Conservation (phyloP, 1,140 invertebrate species). For the Drosophila orosa region DNA sequence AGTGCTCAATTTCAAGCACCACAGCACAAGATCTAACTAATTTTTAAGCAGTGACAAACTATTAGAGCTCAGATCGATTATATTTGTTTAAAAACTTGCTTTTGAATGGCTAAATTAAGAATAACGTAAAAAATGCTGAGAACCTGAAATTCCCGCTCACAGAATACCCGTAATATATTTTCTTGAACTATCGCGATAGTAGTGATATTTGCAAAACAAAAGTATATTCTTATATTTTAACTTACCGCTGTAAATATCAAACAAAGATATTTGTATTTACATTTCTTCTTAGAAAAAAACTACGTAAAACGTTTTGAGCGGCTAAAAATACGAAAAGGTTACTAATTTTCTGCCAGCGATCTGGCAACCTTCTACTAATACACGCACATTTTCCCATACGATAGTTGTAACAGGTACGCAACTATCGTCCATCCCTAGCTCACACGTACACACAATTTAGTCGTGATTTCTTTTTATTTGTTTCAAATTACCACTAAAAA, state of each 20-base stretch:
- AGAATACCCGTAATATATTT: neutral
- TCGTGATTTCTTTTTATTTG: constrained; percentile 81
- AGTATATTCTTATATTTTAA: neutral
- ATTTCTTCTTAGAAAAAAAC: neutral
- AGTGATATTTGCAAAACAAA: neutral
- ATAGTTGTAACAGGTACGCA: constrained; percentile 37
- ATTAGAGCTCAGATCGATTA: too few relatives aligned
- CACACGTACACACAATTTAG: constrained; percentile 79
- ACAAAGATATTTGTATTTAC: neutral
- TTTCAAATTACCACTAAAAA: constrained; percentile 70
- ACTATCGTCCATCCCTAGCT: constrained; percentile 51
- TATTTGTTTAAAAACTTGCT: too few relatives aligned
- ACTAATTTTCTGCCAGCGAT: neutral
- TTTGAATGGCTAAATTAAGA: neutral
- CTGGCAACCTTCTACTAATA: constrained; percentile 15
- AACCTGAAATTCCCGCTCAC: neutral
- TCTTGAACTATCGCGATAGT: neutral
- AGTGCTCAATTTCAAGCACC: too few relatives aligned
- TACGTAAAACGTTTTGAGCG: neutral
- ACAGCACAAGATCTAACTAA: too few relatives aligned
- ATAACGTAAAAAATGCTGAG: neutral
- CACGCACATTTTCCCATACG: constrained; percentile 2
- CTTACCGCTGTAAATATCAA: neutral
- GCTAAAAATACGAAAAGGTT: neutral
- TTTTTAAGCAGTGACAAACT: too few relatives aligned